Percentiles rank a stretch among this genome's conserved stretches.
phyloP scores from a whole-genome alignment of 2,797 vertebrate species.

The Nyctibius grandis region DNA sequence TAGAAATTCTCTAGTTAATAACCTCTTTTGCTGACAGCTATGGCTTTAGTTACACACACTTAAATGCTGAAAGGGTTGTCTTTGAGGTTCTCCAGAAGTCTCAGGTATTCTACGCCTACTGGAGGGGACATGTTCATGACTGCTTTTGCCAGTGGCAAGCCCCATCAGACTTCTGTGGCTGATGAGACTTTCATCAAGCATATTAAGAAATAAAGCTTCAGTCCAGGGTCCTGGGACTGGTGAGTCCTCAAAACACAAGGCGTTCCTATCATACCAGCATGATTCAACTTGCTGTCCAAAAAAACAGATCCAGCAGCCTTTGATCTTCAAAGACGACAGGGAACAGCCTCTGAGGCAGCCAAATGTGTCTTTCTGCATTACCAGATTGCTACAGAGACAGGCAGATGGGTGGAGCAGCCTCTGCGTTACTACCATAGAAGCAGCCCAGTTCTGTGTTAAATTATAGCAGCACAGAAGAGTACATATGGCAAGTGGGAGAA shows the following conservation, averaged over 20 bases:
- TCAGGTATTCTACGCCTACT: neutral
- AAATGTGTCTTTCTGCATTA: slow-evolving; percentile 51
- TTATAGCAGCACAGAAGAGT: neutral
- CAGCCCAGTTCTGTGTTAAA: slow-evolving; percentile 1
- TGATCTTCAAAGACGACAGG: slow-evolving; percentile 68
- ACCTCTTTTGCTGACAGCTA: neutral
- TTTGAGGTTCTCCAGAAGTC: neutral
- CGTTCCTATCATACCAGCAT: slow-evolving; percentile 62
- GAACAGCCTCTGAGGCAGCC: slow-evolving; percentile 57
- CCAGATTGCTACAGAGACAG: slow-evolving; percentile 60
- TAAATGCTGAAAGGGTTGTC: neutral
- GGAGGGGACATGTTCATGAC: neutral
- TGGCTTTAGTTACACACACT: neutral
- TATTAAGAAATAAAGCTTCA: neutral
- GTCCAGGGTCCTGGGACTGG: slow-evolving; percentile 33
- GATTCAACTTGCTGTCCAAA: slow-evolving; percentile 63
- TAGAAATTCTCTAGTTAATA: neutral
- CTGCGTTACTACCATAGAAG: neutral
- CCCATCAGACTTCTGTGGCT: neutral
- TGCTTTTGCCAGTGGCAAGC: neutral
- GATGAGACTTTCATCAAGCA: slow-evolving; percentile 9
- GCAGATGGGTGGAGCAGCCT: slow-evolving; percentile 60
- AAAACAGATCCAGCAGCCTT: slow-evolving; percentile 59
- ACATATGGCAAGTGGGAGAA: slow-evolving; percentile 42
- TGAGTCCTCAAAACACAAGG: slow-evolving; percentile 39